A percentile compares a stretch with the other conserved stretches of the same genome.
Evolutionary conservation across 1,140 invertebrate species (phyloP).

Genomic region (silkworm (Bombyx mori)): DNA sequence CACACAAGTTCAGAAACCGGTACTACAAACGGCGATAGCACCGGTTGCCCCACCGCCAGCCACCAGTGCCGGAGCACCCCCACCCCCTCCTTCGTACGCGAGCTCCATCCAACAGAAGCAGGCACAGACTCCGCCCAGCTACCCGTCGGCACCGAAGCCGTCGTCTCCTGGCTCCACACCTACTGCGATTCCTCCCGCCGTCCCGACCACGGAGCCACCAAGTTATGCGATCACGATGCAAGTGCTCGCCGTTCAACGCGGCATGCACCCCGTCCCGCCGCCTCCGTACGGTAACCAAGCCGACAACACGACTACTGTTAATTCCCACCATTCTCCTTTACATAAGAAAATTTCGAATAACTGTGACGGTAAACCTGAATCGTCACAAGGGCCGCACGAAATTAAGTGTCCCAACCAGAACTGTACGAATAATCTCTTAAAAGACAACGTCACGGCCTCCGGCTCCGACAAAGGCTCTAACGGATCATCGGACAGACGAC

Average conservation of each 20-base stretch:
- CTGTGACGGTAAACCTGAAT: slow-evolving; percentile 73
- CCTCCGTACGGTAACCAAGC: slow-evolving; percentile 76
- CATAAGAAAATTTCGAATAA: slow-evolving; percentile 71
- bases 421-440: slow-evolving; percentile 46
- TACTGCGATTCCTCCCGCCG: slow-evolving; percentile 68
- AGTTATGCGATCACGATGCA: slow-evolving; percentile 94
- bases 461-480: slow-evolving; percentile 62
- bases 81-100: slow-evolving; percentile 85
- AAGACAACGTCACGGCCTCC: slow-evolving; percentile 39
- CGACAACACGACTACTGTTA: slow-evolving; percentile 67
- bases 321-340: slow-evolving; percentile 65
- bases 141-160: slow-evolving; percentile 70
- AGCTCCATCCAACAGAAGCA: slow-evolving; percentile 85
- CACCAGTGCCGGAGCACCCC: slow-evolving; percentile 69
- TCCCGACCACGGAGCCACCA: slow-evolving; percentile 90
- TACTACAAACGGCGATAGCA: slow-evolving; percentile 93
- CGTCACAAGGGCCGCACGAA: slow-evolving; percentile 71
- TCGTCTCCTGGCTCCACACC: slow-evolving; percentile 72
- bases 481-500: slow-evolving; percentile 55
- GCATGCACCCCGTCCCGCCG: slow-evolving; percentile 76
- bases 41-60: slow-evolving; percentile 80
- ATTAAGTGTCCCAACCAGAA: slow-evolving; percentile 64
- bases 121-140: slow-evolving; percentile 66
- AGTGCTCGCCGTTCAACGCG: slow-evolving; percentile 80
- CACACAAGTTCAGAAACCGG: slow-evolving; percentile 94